Conservation (phyloP, 35 echinoderm and acorn worm species). For the Heliocidaris erythrogramma region DNA sequence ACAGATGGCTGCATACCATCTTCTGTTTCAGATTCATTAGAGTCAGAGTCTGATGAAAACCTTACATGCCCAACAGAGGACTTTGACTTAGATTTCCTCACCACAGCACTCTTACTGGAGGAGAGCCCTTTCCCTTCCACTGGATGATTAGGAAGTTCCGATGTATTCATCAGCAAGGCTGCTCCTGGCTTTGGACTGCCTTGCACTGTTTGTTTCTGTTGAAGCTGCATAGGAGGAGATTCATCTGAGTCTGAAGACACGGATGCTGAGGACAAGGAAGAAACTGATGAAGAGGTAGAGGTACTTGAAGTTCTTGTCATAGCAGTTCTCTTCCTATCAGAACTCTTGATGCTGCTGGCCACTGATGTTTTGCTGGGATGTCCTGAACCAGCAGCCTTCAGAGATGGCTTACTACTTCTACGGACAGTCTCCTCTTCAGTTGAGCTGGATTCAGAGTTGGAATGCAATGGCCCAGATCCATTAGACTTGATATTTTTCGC, state of each 20-base stretch:
- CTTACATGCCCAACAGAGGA: background rate
- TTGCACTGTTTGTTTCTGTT: background rate
- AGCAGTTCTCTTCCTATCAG: background rate
- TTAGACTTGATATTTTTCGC: background rate
- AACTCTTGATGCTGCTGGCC: background rate
- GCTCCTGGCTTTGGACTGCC: background rate
- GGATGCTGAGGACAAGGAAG: background rate
- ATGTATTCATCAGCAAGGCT: background rate
- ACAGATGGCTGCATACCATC: background rate
- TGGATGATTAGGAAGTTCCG: background rate
- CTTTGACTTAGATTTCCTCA: conserved; percentile 20
- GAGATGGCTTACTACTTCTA: background rate
- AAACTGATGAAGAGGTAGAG: background rate
- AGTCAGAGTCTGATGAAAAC: conserved; percentile 32
- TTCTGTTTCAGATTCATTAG: background rate
- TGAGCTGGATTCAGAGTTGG: background rate
- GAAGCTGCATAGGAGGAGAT: background rate
- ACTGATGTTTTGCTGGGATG: background rate
- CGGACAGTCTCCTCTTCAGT: background rate
- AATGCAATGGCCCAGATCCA: background rate
- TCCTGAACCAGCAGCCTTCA: background rate
- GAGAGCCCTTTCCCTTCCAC: background rate
- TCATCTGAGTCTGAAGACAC: background rate
- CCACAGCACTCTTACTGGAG: background rate
- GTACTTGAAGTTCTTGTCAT: background rate